phyloP scores from a whole-genome alignment of 2,797 vertebrate genomes.

The Chiloscyllium punctatum region DNA sequence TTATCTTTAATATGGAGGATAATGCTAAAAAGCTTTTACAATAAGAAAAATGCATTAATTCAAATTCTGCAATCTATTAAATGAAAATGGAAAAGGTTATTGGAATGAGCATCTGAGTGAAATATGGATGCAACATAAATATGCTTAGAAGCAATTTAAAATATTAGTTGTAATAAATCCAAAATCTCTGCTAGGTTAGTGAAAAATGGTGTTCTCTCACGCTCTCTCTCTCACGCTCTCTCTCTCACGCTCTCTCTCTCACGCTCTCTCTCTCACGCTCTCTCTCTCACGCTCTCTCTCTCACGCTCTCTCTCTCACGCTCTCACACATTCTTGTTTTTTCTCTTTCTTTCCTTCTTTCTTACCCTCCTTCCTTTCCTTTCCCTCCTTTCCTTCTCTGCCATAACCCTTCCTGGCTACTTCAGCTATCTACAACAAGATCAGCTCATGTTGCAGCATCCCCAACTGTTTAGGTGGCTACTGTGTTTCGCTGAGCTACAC shows the following conservation, averaged over 20 bases:
- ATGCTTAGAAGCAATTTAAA: background rate
- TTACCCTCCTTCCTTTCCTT: too few relatives aligned
- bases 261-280: too few relatives aligned
- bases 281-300: too few relatives aligned
- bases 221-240: too few relatives aligned
- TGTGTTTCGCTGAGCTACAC: background rate
- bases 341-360: too few relatives aligned
- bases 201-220: too few relatives aligned
- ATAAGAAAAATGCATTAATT: conserved; percentile 5
- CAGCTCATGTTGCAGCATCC: background rate
- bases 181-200: background rate
- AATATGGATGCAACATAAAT: background rate
- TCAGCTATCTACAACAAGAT: background rate
- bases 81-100: conserved; percentile 26
- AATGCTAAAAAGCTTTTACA: conserved; percentile 32
- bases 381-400: too few relatives aligned
- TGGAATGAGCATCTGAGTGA: background rate
- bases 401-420: background rate
- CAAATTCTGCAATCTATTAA: conserved; percentile 2
- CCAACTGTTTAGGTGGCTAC: background rate
- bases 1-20: conserved; percentile 10
- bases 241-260: too few relatives aligned
- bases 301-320: too few relatives aligned
- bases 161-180: conserved; percentile 1
- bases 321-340: too few relatives aligned